Evolutionary conservation across 2,113 vertebrate species (phyloP).

Genomic region (Thomomys bottae): DNA sequence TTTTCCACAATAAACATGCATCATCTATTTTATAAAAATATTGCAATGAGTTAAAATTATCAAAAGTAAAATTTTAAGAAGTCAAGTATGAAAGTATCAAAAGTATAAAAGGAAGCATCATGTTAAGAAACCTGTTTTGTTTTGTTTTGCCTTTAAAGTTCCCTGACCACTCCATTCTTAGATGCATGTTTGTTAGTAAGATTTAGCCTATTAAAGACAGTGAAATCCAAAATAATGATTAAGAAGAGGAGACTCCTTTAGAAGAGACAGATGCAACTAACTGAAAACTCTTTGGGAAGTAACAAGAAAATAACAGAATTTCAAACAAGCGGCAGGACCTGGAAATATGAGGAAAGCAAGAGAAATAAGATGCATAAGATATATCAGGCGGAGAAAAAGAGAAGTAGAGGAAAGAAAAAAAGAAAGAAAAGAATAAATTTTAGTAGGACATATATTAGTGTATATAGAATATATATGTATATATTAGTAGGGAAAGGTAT

Average conservation of each 20-base stretch:
- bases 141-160: not conserved
- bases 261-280: constrained; percentile 33
- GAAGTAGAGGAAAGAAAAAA: not conserved
- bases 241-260: not conserved
- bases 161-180: not conserved
- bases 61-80: not conserved
- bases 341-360: not conserved
- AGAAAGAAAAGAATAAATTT: not conserved
- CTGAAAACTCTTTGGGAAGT: constrained; percentile 45
- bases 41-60: constrained; percentile 10
- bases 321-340: constrained; percentile 7
- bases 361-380: not conserved
- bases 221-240: constrained; percentile 2
- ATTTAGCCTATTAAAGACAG: not conserved
- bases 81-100: not conserved
- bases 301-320: constrained; percentile 42
- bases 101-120: not conserved
- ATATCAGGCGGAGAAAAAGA: not conserved
- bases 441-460: not conserved
- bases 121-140: not conserved
- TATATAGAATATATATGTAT: not conserved
- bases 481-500: constrained; percentile 1
- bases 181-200: not conserved
- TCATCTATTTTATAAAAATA: not conserved
- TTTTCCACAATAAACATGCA: not conserved